Evolutionary conservation across 2,888 invertebrate genomes (phyloP), one percentile per base, ranked within the genome.

Genomic region (Noctuana brunneofusca): DNA sequence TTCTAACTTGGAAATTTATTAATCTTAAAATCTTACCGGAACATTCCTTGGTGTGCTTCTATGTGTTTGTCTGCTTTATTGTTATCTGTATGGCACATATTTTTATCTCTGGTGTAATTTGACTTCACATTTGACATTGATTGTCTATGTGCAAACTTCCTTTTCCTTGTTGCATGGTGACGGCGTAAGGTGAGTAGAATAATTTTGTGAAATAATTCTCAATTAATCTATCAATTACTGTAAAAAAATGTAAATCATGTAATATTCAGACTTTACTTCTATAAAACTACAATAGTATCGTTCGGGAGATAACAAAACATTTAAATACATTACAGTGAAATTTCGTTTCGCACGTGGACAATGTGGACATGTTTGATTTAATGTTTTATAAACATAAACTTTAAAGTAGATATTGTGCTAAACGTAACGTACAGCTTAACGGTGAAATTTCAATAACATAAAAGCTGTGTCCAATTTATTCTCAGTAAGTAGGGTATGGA

Each of bases 121-220:
- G 35, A 35, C 35, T 0, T 41, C 8, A 0, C 3, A 41, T 0
- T 46, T 5, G 18, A 11, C 46, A 1, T 1, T 9, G 8, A 16
- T 46, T 62, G 62, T 62, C 59, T 53, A 12, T 46, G 56, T 30
- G 20, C 18, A 41, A 66, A 64, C 69, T 86, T 84, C 86, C 86
- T 89, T 91, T 89, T 86, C 85, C 86, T 81, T 84, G 87, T 89
- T 81, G 89, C 87, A 91, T 91, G 91, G 91, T 91, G 89, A 82
- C 87, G 85, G 88, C 80, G 72, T 89, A 86, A 90, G 90, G 90
- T 90, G 84, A 90, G 90, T 84, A 79, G 66, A 68, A 66, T 52
- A 69, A 69, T 73, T 75, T 77, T 76, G 73, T 75, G 69, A 67
- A 78, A 75, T 78, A 73, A 71, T 74, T 76, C 74, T 14, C 0